Conservation (phyloP, 53 echinoderm and acorn worm species). For the Stichopus horrens region DNA sequence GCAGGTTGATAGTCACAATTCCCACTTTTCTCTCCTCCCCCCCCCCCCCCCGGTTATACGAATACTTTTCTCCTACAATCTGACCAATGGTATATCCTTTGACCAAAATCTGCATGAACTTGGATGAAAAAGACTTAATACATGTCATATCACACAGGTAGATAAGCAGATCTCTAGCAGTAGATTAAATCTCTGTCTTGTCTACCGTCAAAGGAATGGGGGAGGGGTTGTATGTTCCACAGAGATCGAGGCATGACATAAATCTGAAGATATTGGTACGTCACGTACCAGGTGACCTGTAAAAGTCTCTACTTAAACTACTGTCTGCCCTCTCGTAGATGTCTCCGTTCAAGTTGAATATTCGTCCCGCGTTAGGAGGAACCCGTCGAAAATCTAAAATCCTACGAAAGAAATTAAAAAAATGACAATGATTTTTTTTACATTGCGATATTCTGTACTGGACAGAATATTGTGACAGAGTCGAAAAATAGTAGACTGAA, state of each 20-base stretch:
- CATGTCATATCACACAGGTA: no score
- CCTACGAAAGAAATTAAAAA: conserved; percentile 46
- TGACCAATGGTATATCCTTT: no score
- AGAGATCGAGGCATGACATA: neutral
- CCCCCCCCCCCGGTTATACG: no score
- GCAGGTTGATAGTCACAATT: no score
- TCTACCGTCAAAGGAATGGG: no score
- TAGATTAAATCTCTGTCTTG: no score
- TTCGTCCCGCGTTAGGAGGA: conserved; percentile 84
- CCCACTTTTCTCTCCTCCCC: no score
- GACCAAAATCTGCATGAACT: no score
- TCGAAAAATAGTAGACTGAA: neutral
- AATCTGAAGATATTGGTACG: neutral
- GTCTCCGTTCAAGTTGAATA: conserved; percentile 84
- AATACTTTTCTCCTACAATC: no score
- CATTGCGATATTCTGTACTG: neutral
- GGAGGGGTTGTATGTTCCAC: no score
- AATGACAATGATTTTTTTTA: neutral
- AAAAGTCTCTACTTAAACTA: conserved; percentile 75
- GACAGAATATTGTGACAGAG: neutral
- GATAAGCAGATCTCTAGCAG: no score
- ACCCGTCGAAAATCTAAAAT: conserved; percentile 88
- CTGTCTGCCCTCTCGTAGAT: conserved; percentile 77
- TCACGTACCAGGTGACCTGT: conserved; percentile 73
- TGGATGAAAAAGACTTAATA: no score